These are phyloP conservation scores for Leucopternis melanops DNA, from an alignment of 2,113 vertebrate genomes.

Conservation along the genomic window DNA sequence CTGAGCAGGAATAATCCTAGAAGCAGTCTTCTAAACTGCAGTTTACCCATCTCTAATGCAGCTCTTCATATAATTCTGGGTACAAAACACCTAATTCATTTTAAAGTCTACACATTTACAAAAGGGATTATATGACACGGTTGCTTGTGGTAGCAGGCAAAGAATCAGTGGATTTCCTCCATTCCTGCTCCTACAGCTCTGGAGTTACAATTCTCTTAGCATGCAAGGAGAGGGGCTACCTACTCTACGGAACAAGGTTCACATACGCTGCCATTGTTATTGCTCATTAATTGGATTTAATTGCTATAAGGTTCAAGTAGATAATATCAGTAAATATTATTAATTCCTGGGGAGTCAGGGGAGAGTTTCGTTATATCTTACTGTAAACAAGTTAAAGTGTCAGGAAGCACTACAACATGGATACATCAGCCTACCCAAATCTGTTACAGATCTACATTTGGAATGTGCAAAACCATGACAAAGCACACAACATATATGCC, in stretches of 20 bases:
- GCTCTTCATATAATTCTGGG: not conserved
- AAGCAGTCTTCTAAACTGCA: not conserved
- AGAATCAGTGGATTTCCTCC: not conserved
- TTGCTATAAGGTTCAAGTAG: not conserved
- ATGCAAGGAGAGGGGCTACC: not conserved
- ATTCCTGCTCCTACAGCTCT: not conserved
- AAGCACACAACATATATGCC: not conserved
- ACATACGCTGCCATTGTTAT: not conserved
- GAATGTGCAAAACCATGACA: not conserved
- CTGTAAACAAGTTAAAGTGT: not conserved
- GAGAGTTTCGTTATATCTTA: not conserved
- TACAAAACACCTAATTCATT: not conserved
- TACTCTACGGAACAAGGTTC: not conserved
- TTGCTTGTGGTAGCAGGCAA: not conserved
- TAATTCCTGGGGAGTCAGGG: not conserved
- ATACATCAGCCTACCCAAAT: not conserved
- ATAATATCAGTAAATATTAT: not conserved
- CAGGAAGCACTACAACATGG: not conserved
- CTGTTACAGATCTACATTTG: not conserved
- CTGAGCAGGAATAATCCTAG: not conserved
- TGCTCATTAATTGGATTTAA: slow-evolving; percentile 20
- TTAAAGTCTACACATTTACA: not conserved
- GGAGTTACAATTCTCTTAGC: not conserved
- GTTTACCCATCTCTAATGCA: not conserved
- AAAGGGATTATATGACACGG: not conserved